Base-by-base conservation (phyloP, 1,140 invertebrate genomes). In the Aphelenchoides fujianensis region DNA sequence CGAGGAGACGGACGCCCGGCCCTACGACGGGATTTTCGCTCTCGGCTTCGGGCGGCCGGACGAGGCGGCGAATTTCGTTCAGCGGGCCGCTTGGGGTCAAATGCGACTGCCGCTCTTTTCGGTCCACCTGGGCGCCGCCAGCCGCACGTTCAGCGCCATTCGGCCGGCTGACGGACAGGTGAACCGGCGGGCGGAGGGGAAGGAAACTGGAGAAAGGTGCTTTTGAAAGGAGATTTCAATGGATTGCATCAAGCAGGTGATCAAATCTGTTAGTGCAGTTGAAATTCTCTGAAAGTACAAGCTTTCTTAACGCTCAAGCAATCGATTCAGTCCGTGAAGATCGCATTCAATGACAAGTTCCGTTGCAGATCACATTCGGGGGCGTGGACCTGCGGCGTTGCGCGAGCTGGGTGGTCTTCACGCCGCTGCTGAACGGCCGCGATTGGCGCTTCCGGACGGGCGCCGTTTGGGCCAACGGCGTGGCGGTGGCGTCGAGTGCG, bases 11-110 rank as follows among this genome's bases (percentile, higher is more conserved):
- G 27, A 32, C 16, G n/a, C 2, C 12, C 16, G 63, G 16, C 63
- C 63, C 23, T 66, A 34, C 36, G 63, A 66, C 31, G 63, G 63
- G 31, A 66, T 66, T 35, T 32, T 66, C 31, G 63, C 12, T 35
- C 63, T 66, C 23, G 63, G 63, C 12, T 66, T 36, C 53, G 27
- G 32, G 53, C 32, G 31, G n/a, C 28, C n/a, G n/a, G 16, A 66
- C 31, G 32, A 37, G 16, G 36, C 23, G 12, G 0, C 12, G 53
- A 66, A 16, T 1, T 30, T 66, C 16, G 36, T 66, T 34, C 36
- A 66, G 7, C 16, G 32, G 32, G 12, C 32, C 1, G 7, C n/a
- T 66, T 12, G 31, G 12, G 12, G 31, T 30, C 31, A 61, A 1
- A 61, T 66, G 37, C 12, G 27, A 30, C 36, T 37, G 27, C 36